Evolutionary conservation across 2,888 invertebrate species (phyloP), one percentile per base, ranked within the genome.

Genomic region (Eupeodes luniger): DNA sequence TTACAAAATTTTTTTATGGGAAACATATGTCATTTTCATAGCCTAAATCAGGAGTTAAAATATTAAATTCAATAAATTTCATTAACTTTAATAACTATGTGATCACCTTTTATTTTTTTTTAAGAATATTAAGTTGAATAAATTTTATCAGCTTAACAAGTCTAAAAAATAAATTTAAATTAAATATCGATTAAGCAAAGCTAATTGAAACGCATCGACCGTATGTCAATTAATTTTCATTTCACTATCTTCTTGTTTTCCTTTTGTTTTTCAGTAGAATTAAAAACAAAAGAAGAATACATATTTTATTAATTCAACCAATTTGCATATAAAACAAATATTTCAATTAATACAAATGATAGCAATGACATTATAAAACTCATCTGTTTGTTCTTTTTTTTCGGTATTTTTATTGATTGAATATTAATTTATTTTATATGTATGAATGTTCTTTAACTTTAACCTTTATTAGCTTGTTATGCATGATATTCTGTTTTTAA

Each of bases 141-240:
- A 55, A 55, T 66, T 66, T 66, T 4, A 11, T 66, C 11, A 14
- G 44, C 66, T 16, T 19, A 16, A 27, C 7, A 12, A 10, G 10
- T n/a, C 14, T 11, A 14, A 57, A 19, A 11, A 14, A 55, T 70
- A 36, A 53, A 36, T 69, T n/a, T 16, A 70, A 12, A 47, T 72
- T 14, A 70, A 72, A 72, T 6, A 27, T n/a, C 44, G 5, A 72
- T 53, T 53, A 57, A 55, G 27, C 0, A 66, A 57, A 19, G 2
- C 19, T 72, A 44, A 72, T 72, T 72, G 57, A 57, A 72, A 72
- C 4, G 19, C 57, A 72, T 44, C 44, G 14, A 44, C 57, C 40
- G 12, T 40, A 27, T 57, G 27, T 27, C 40, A 7, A 16, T 57
- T 19, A 14, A 34, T 55, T 44, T 19, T 57, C 55, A 67, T 44